Percentiles rank a stretch among this genome's conserved stretches.
Evolutionary conservation across 2,888 invertebrate genomes (phyloP).

Genomic region (Chrysodeixis includens): DNA sequence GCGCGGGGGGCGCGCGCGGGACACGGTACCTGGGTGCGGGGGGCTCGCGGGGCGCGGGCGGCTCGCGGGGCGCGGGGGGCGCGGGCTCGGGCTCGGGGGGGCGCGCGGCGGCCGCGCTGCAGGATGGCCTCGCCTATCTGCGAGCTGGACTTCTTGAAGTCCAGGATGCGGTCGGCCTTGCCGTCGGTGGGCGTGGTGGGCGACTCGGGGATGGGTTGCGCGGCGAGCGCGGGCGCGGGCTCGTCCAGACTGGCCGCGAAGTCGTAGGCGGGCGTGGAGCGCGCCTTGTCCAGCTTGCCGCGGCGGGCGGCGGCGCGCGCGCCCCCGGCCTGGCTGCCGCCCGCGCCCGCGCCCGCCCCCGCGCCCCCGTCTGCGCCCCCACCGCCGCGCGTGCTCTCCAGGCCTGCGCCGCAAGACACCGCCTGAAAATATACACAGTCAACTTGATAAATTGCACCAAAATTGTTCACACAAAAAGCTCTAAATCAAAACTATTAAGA

Average conservation of each 20-base stretch:
- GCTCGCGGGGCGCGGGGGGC: conserved; percentile 55
- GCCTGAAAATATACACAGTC: conserved; percentile 81
- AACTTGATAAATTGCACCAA: no score
- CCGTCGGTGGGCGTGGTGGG: conserved; percentile 58
- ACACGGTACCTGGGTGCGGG: conserved; percentile 4
- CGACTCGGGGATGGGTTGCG: conserved; percentile 66
- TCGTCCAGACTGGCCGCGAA: conserved; percentile 71
- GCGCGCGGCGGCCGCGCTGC: conserved; percentile 56
- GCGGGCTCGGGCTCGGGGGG: conserved; percentile 27
- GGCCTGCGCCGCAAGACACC: conserved; percentile 93
- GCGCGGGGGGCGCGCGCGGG: no score
- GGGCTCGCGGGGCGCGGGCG: conserved; percentile 9
- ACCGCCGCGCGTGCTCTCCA: conserved; percentile 92
- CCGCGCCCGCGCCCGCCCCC: conserved; percentile 45
- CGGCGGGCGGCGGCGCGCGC: conserved; percentile 58
- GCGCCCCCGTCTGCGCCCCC: conserved; percentile 77
- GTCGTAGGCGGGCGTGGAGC: conserved; percentile 94
- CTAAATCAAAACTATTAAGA: no score
- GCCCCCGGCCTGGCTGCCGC: conserved; percentile 21
- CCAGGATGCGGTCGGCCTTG: conserved; percentile 80
- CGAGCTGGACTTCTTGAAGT: conserved; percentile 80
- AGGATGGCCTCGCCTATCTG: conserved; percentile 79
- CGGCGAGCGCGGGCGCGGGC: conserved; percentile 57
- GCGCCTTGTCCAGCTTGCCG: conserved; percentile 92
- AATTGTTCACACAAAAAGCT: no score